Percentiles rank a stretch among this genome's conserved stretches.
phyloP scores from a whole-genome alignment of 1,140 invertebrate species.

The Drosophila virilis region DNA sequence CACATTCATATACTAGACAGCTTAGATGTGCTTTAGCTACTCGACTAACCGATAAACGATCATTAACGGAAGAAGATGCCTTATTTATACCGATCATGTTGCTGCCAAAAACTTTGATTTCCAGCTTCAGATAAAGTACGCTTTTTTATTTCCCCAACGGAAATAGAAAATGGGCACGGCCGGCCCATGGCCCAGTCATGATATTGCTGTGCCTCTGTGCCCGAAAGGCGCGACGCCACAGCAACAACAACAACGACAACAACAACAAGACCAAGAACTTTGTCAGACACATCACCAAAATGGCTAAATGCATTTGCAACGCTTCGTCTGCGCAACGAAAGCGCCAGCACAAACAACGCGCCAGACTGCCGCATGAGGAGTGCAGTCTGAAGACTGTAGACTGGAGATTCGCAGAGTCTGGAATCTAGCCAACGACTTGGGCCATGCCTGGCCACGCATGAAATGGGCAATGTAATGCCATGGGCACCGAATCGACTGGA shows the following conservation, averaged over 20 bases:
- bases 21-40: no score
- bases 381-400: not conserved
- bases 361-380: not conserved
- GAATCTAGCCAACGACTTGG: not conserved
- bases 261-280: conserved; percentile 35
- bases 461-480: not conserved
- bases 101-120: conserved; percentile 48
- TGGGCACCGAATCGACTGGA: not conserved
- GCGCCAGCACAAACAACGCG: conserved; percentile 18
- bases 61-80: not conserved
- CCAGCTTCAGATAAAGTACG: conserved; percentile 50
- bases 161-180: conserved; percentile 78
- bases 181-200: conserved; percentile 48
- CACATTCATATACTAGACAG: no score
- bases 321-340: conserved; percentile 46
- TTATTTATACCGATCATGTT: conserved; percentile 28
- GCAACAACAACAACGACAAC: conserved; percentile 19
- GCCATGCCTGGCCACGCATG: not conserved
- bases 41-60: not conserved
- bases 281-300: conserved; percentile 64
- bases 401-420: conserved; percentile 2
- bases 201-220: conserved; percentile 29
- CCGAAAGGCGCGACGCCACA: conserved; percentile 47
- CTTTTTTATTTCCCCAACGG: conserved; percentile 44
- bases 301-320: conserved; percentile 73